A percentile compares a stretch with the other conserved stretches of the same genome.
phyloP scores from a whole-genome alignment of 2,113 vertebrate genomes.

The Muntiacus muntjak region DNA sequence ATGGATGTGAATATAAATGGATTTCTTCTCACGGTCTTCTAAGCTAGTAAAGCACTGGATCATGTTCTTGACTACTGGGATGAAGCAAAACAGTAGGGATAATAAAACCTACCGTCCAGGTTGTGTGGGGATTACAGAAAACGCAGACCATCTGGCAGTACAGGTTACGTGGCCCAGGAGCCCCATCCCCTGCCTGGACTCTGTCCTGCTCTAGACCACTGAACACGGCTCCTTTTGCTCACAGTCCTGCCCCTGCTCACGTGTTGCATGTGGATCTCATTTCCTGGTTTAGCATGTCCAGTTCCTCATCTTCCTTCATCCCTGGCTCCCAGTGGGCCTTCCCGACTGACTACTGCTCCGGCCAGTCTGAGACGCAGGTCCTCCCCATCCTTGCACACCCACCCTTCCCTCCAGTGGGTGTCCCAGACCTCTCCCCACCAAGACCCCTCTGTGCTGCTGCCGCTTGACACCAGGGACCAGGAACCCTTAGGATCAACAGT shows the following conservation, averaged over 20 bases:
- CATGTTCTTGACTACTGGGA: neutral
- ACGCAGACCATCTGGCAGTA: fast-evolving
- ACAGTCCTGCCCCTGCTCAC: neutral
- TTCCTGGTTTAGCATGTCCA: neutral
- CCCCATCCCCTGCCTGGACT: neutral
- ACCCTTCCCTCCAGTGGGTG: neutral
- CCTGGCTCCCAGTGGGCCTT: neutral
- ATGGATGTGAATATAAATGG: neutral
- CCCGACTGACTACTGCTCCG: neutral
- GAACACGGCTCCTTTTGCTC: neutral
- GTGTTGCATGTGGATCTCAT: neutral
- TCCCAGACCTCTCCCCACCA: neutral
- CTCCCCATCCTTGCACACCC: too few relatives aligned
- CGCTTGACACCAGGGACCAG: neutral
- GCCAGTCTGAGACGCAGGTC: neutral
- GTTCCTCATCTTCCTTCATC: neutral
- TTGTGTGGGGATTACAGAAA: neutral
- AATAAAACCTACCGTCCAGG: too few relatives aligned
- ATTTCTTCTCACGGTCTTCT: neutral
- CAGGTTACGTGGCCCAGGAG: neutral
- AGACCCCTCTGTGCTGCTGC: neutral
- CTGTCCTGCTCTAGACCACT: neutral
- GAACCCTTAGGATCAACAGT: neutral
- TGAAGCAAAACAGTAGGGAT: neutral
- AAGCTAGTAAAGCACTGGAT: neutral